Base-by-base conservation (phyloP, 2,888 invertebrate genomes). In the Cordilura impudica region DNA sequence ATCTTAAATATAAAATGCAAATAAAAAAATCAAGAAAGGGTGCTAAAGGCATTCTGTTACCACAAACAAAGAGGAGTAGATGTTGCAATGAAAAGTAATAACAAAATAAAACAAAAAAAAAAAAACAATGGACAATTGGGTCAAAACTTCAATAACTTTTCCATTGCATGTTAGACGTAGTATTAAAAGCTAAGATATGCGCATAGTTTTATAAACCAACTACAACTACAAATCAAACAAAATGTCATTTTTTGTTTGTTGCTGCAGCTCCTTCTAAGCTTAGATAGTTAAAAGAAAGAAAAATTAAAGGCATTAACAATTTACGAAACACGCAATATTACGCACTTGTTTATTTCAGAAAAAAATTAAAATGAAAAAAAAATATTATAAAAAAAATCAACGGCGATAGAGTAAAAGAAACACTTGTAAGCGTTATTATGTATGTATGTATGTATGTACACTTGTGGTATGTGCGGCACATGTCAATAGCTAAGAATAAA, bases 151-250 rank as follows among this genome's bases (percentile, higher is more conserved):
- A 72, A 78, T 78, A 69, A 72, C 45, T 67, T 77, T 61, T 61
- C 47, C 43, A 63, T 63, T 26, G 6, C 2, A 29, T 16, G n/a
- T 4, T 58, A 39, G 26, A 8, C 49, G 61, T 67, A 54, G 43
- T 67, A 69, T 63, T 67, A 63, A 78, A 78, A 72, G 78, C 56
- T 72, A 78, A 78, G 67, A 58, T 78, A 78, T 78, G 78, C 72
- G 78, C 78, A 78, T 78, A 78, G 72, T 78, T 72, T 78, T 67
- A 54, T 5, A 58, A 49, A 10, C 56, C 49, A 72, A 63, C 72
- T 67, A 61, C 72, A 69, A 69, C 72, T 56, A 78, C 72, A 78
- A 78, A 78, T 78, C 78, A 78, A 78, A 78, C 67, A 49, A 72
- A 78, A 78, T 78, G 67, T 69, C 72, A 78, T 67, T 67, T 56